phyloP scores from a whole-genome alignment of 2,113 vertebrate genomes.

The Camelus dromedarius region DNA sequence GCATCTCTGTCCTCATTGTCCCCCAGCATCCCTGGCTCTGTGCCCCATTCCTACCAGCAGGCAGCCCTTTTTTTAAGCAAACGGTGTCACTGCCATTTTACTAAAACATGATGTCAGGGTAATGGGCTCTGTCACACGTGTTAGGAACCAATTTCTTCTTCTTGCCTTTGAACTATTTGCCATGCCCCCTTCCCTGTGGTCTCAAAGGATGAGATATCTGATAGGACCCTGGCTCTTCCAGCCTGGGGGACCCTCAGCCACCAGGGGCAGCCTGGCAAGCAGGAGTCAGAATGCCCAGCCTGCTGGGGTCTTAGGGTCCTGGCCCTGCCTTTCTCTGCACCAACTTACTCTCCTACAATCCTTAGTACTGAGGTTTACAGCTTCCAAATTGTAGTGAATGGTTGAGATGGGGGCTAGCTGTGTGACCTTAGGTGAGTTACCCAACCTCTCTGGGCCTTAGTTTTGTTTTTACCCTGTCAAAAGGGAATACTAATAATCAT shows the following conservation, averaged over 20 bases:
- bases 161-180: not conserved
- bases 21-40: not conserved
- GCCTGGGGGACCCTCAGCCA: not conserved
- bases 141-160: not conserved
- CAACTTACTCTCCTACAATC: not conserved
- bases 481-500: not conserved
- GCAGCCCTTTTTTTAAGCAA: not conserved
- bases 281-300: not conserved
- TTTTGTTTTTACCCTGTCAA: not conserved
- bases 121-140: not conserved
- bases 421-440: not conserved
- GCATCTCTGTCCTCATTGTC: not conserved
- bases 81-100: not conserved
- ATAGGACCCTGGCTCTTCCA: not conserved
- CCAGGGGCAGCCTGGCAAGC: not conserved
- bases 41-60: not conserved
- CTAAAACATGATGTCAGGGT: rapidly evolving
- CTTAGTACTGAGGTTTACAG: not conserved
- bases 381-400: not conserved
- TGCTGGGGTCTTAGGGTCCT: not conserved
- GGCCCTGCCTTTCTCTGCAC: not conserved
- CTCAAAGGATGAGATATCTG: not conserved
- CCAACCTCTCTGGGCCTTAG: not conserved
- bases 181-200: not conserved
- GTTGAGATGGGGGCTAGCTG: not conserved